Percentiles rank a stretch among this genome's conserved stretches.
Conservation (phyloP, 2,888 invertebrate genomes). For the Macrophya alboannulata region DNA sequence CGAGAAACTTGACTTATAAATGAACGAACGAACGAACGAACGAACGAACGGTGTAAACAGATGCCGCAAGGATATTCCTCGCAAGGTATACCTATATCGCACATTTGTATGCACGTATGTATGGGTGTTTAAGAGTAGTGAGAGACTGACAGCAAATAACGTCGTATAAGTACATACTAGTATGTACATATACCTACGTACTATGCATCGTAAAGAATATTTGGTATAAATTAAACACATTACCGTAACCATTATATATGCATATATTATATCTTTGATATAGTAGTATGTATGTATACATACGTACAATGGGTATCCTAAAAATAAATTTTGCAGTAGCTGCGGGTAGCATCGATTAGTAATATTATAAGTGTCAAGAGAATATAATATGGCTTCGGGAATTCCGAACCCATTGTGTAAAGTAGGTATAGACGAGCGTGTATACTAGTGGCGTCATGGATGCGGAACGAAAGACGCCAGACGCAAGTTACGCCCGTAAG, state of each 20-base stretch:
- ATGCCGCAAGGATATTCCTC: not conserved
- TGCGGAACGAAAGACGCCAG: conserved; percentile 48
- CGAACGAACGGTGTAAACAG: not conserved
- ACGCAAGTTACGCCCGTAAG: conserved; percentile 5
- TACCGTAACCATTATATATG: not conserved
- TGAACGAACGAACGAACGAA: not conserved
- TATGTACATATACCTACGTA: not conserved
- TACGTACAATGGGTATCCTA: not conserved
- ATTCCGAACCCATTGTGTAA: conserved; percentile 29
- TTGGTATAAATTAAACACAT: not conserved
- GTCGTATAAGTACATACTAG: not conserved
- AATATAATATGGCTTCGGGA: conserved; percentile 25
- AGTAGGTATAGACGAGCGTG: not conserved
- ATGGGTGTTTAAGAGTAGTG: not conserved
- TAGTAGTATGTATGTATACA: not conserved
- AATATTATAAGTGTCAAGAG: not conserved
- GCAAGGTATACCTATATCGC: not conserved
- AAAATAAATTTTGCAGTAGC: conserved; percentile 10
- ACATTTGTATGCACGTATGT: not conserved
- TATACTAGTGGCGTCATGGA: conserved; percentile 32
- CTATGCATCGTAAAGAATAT: not conserved
- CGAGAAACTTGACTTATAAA: not conserved
- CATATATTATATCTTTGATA: not conserved
- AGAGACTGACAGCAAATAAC: not conserved
- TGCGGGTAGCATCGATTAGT: conserved; percentile 11